Conservation (phyloP, 2,113 vertebrate species). For the Diglossa brunneiventris region DNA sequence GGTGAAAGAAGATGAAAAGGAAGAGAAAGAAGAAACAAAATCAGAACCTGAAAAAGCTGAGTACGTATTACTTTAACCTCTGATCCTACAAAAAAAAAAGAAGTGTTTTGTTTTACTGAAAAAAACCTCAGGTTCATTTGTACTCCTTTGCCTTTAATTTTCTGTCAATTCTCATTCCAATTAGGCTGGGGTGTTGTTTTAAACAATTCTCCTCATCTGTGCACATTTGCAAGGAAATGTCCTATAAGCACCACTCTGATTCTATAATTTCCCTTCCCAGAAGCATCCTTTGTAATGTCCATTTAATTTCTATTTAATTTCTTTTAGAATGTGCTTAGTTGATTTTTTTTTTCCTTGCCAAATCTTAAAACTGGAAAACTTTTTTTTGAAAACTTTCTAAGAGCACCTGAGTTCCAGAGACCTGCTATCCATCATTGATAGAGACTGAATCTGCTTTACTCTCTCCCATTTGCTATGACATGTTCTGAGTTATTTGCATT, state of each 20-base stretch:
- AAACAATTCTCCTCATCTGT: background rate
- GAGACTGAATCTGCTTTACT: background rate
- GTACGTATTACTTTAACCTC: constrained; percentile 70
- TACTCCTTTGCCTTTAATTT: background rate
- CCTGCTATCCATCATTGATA: background rate
- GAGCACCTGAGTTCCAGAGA: background rate
- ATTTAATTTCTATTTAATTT: background rate
- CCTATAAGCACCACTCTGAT: background rate
- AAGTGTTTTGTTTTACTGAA: background rate
- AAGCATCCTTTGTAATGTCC: background rate
- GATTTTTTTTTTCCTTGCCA: background rate
- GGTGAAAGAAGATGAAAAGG: constrained; percentile 76
- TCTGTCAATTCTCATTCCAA: background rate
- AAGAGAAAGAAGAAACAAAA: constrained; percentile 76
- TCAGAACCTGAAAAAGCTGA: constrained; percentile 83
- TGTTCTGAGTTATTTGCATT: background rate
- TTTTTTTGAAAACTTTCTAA: background rate
- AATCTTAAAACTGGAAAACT: background rate
- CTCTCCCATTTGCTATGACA: background rate
- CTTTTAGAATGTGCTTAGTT: background rate
- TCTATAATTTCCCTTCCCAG: background rate
- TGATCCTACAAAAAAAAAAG: background rate
- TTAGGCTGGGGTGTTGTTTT: background rate
- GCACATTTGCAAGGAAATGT: background rate
- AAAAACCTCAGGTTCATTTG: background rate